A percentile compares a stretch with the other conserved stretches of the same genome.
Conservation (phyloP, 2,888 invertebrate species). For the Brachypalpus laphriformis region DNA sequence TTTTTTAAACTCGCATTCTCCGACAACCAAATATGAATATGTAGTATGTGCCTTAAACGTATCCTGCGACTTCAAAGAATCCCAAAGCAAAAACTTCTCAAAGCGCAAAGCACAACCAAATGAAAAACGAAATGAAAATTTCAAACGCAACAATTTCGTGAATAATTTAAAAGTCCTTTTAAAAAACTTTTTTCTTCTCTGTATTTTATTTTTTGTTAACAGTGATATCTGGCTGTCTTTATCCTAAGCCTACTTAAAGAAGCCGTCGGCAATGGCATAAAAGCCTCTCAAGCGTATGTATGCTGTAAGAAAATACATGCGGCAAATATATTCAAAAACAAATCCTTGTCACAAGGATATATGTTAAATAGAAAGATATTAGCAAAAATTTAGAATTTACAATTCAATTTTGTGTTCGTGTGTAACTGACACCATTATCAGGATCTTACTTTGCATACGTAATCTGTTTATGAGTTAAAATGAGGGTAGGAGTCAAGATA, state of each 20-base stretch:
- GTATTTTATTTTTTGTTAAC: not conserved
- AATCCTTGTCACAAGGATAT: conserved; percentile 9
- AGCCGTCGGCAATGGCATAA: not conserved
- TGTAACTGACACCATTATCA: conserved; percentile 59
- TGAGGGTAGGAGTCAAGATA: not conserved
- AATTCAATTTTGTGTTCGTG: conserved; percentile 56
- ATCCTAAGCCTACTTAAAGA: conserved; percentile 12
- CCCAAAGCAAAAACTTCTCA: not conserved
- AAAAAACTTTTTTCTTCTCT: not conserved
- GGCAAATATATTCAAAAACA: conserved; percentile 29
- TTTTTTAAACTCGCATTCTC: no score
- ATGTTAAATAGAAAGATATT: conserved; percentile 26
- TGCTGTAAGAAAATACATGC: not conserved
- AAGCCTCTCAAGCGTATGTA: not conserved
- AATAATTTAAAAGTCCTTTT: conserved; percentile 26
- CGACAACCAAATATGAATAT: not conserved
- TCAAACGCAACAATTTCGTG: not conserved
- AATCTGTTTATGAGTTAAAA: conserved; percentile 45
- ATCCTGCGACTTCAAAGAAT: not conserved
- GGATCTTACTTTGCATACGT: conserved; percentile 58
- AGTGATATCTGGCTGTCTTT: not conserved
- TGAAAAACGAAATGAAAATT: not conserved
- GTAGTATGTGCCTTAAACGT: not conserved
- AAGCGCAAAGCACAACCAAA: not conserved
- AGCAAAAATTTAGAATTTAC: conserved; percentile 46